These are phyloP conservation scores for Xylophagus ater DNA, from an alignment of 2,888 invertebrate species.

Conservation along the genomic window DNA sequence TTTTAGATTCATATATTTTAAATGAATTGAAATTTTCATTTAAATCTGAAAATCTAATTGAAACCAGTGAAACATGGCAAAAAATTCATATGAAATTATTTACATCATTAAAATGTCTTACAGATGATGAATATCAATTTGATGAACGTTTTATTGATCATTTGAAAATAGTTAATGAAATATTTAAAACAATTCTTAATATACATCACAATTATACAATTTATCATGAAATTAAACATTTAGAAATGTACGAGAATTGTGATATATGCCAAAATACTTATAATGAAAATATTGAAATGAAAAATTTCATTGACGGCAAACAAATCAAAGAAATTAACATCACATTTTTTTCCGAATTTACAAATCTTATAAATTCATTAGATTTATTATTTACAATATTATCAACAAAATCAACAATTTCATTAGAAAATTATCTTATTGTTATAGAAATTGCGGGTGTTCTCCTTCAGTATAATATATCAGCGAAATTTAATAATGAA, in stretches of 20 bases:
- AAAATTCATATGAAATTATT: background rate
- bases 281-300: background rate
- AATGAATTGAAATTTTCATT: conserved; percentile 1
- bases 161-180: conserved; percentile 8
- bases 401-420: background rate
- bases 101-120: conserved; percentile 1
- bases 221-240: conserved; percentile 11
- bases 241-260: conserved; percentile 5
- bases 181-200: conserved; percentile 5
- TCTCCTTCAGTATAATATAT: conserved; percentile 1
- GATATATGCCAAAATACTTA: conserved; percentile 3
- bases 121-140: background rate
- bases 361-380: background rate
- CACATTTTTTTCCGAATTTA: conserved; percentile 6
- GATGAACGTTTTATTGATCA: background rate
- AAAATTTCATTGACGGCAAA: conserved; percentile 1
- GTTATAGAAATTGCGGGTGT: conserved; percentile 5
- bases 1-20: conserved; percentile 5
- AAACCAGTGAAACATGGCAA: conserved; percentile 9
- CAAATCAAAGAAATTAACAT: conserved; percentile 5
- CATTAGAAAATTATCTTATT: background rate
- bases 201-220: conserved; percentile 8
- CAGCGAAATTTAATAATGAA: background rate
- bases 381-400: background rate
- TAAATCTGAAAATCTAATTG: background rate